Base-by-base conservation (phyloP, 2,113 vertebrate species). In the Hemiscyllium ocellatum region DNA sequence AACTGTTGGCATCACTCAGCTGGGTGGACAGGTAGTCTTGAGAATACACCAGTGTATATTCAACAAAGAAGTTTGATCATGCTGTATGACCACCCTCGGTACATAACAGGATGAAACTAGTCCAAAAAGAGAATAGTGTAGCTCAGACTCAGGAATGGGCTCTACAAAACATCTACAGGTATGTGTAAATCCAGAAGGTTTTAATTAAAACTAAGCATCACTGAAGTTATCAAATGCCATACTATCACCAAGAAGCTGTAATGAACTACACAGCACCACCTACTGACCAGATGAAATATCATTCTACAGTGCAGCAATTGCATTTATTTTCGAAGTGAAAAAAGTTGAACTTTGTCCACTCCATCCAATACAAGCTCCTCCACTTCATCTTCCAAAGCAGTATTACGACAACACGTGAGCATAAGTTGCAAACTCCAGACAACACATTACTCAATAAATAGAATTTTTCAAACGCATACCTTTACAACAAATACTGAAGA, bases 401-500 rank as follows among this genome's bases (percentile, higher is more conserved):
- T 90, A 56, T 90, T 61, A 65, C 17, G 19, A 20, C 12, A 87
- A 52, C 3, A 0, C n/a, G 22, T 20, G 61, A 20, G n/a, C 33
- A 20, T 42, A 66, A n/a, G 17, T 33, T 93, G 4, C 3, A 66
- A n/a, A 37, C 13, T 66, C 89, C 20, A 47, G 89, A 37, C 33
- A 93, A 93, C 22, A 22, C 66, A 91, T 17, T 22, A 66, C 29
- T 65, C 65, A 15, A 42, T 91, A 17, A 29, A 65, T 20, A 26
- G 15, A 7, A 33, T 89, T 26, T 86, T 29, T 89, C 24, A 89
- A 47, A 56, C 24, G 52, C 20, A 89, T 3, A 89, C 26, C 6
- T 89, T 89, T 50, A 89, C 86, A 89, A 85, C 17, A 76, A 76
- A 83, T 47, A 47, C 80, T 83, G 19, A 83, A 83, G n/a, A 83